These are phyloP conservation scores for Hemibagrus wyckioides DNA, from an alignment of 2,113 vertebrate genomes.

Conservation along the genomic window DNA sequence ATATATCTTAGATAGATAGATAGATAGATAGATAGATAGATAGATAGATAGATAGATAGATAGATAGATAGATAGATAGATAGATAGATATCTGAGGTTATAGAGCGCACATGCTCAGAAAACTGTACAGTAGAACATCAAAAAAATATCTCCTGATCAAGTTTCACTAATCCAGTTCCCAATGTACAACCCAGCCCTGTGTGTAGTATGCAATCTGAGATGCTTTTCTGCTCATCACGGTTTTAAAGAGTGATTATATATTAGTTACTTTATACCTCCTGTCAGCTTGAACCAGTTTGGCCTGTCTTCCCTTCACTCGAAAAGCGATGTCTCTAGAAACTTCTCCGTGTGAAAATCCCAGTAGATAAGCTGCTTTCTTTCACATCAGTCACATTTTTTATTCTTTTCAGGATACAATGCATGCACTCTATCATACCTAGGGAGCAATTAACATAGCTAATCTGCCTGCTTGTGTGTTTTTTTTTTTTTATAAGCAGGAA, in stretches of 20 bases:
- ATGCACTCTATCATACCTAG: background rate
- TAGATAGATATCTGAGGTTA: no score
- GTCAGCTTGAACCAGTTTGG: background rate
- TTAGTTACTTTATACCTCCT: background rate
- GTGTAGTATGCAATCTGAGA: background rate
- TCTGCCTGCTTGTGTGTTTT: background rate
- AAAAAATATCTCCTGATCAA: background rate
- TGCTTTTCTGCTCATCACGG: background rate
- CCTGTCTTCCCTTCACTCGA: background rate
- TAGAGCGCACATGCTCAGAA: background rate
- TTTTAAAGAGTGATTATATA: background rate
- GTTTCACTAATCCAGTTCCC: background rate
- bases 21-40: no score
- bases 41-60: no score
- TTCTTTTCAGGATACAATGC: background rate
- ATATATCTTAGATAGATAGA: no score
- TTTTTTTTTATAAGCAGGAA: background rate
- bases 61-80: no score
- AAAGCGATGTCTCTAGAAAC: background rate
- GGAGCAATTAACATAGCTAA: background rate
- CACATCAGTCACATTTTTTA: background rate
- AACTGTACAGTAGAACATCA: background rate
- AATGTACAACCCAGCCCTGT: background rate
- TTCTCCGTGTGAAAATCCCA: background rate
- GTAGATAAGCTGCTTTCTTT: background rate